Evolutionary conservation across 2,888 invertebrate genomes (phyloP).

Genomic region (Holacanthella duospinosa): DNA sequence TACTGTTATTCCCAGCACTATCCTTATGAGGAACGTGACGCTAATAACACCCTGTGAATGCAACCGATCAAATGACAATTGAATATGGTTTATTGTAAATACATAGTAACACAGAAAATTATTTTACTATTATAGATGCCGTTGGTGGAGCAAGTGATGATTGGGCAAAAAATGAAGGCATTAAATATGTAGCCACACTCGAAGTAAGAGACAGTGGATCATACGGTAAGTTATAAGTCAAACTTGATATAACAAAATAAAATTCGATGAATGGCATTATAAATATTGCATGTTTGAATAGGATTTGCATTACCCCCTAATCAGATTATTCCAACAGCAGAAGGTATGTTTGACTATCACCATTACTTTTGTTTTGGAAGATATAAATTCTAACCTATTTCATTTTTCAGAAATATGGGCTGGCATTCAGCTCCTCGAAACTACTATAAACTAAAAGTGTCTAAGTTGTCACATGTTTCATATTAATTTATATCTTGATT

Average conservation of each 20-base stretch:
- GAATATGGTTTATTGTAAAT: no score
- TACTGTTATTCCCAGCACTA: no score
- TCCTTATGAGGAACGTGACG: no score
- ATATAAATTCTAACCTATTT: background rate
- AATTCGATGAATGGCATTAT: no score
- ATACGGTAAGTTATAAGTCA: constrained; percentile 39
- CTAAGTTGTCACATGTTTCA: no score
- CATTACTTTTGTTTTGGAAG: background rate
- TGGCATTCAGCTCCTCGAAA: background rate
- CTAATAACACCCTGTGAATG: no score
- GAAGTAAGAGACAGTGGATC: constrained; percentile 43
- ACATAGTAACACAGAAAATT: no score
- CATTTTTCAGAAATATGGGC: background rate
- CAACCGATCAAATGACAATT: no score
- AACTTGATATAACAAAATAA: no score
- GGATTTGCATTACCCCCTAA: constrained; percentile 6
- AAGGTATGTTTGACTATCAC: background rate
- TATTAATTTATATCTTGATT: no score
- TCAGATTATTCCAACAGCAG: constrained; percentile 8
- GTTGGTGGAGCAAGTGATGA: constrained; percentile 46
- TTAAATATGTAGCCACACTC: constrained; percentile 45
- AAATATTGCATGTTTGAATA: background rate
- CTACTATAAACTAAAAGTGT: no score
- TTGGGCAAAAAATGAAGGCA: constrained; percentile 44
- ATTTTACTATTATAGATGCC: no score